These are phyloP conservation scores for Spodoptera littoralis DNA, from an alignment of 2,888 invertebrate species.

Conservation along the genomic window DNA sequence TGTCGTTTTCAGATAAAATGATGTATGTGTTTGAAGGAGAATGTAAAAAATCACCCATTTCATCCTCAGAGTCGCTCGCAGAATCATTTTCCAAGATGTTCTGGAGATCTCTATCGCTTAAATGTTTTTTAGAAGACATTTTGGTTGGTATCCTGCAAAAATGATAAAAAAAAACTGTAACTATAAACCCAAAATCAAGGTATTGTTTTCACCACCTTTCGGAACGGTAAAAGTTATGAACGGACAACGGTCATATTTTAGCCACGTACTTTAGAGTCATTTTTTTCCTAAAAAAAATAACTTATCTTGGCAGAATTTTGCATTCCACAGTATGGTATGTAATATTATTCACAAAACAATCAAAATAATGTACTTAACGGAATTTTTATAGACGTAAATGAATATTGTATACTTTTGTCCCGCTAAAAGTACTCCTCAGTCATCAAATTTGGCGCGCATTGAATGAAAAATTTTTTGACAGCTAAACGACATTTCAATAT, in stretches of 20 bases:
- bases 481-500: too few relatives aligned
- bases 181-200: neutral
- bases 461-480: too few relatives aligned
- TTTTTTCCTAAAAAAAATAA: neutral
- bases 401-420: too few relatives aligned
- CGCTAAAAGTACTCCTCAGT: too few relatives aligned
- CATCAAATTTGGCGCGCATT: too few relatives aligned
- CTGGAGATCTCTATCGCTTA: neutral
- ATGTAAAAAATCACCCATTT: slow-evolving; percentile 3
- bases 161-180: neutral
- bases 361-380: slow-evolving; percentile 6
- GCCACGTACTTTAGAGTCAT: neutral
- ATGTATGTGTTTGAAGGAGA: slow-evolving; percentile 5
- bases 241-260: too few relatives aligned
- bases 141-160: neutral
- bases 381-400: neutral
- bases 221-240: slow-evolving; percentile 1
- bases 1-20: neutral
- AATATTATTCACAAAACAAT: too few relatives aligned
- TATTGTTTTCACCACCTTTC: neutral
- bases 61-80: too few relatives aligned
- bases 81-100: slow-evolving; percentile 6
- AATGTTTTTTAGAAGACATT: neutral
- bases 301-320: neutral
- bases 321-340: neutral